These are phyloP conservation scores for Tangara arthus DNA, from an alignment of 2,797 vertebrate species.

Conservation along the genomic window DNA sequence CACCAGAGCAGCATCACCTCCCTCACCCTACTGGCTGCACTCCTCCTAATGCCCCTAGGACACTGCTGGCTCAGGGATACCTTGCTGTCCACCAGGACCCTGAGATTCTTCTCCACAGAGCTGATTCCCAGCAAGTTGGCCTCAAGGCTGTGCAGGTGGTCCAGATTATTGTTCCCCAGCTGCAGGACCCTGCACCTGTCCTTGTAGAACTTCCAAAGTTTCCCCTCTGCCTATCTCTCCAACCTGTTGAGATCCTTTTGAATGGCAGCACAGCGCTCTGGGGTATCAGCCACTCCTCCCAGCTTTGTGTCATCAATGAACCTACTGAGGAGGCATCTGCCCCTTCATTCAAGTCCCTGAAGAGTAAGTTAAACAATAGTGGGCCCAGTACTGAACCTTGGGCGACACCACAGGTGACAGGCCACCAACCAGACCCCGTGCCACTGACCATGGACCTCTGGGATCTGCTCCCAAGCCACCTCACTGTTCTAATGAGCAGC, in stretches of 20 bases:
- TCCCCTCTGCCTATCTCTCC: fast-evolving
- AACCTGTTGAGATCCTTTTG: fast-evolving
- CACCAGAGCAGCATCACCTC: background rate
- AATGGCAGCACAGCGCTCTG: background rate
- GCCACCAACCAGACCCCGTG: fast-evolving
- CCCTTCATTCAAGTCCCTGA: background rate
- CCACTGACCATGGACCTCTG: background rate
- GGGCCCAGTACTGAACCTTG: fast-evolving
- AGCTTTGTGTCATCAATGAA: background rate
- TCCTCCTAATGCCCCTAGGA: background rate
- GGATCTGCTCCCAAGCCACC: background rate
- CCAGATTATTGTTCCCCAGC: fast-evolving
- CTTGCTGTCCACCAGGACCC: background rate
- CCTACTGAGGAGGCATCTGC: background rate
- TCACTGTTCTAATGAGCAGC: background rate
- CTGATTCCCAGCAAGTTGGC: background rate
- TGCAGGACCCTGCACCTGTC: background rate
- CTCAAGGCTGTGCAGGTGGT: background rate
- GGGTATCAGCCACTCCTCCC: background rate
- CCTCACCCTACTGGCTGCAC: fast-evolving
- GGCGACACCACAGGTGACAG: background rate
- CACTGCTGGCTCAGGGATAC: background rate
- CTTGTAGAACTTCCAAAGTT: fast-evolving
- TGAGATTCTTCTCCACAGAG: background rate
- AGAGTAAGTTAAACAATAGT: background rate